Evolutionary conservation across 37 sponge, comb jelly and placozoan genomes (phyloP).

Genomic region (Hormiphora californensis): DNA sequence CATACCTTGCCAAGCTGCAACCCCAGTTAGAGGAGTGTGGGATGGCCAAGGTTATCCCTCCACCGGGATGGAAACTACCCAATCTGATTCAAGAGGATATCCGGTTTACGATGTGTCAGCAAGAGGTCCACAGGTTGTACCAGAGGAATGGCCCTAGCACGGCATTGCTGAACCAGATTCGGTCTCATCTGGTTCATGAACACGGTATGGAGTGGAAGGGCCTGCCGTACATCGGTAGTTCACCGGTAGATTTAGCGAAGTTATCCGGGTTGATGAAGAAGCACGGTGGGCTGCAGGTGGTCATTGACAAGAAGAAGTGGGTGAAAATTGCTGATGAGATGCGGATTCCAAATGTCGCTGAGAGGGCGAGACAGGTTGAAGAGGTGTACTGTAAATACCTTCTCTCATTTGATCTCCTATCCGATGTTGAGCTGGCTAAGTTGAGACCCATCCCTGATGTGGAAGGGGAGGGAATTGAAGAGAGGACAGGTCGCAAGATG

Average conservation of each 20-base stretch:
- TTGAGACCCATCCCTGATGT: background rate
- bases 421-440: background rate
- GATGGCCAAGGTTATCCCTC: slow-evolving; percentile 4
- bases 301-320: slow-evolving; percentile 32
- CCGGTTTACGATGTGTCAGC: background rate
- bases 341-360: background rate
- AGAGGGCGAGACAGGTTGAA: background rate
- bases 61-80: slow-evolving; percentile 4
- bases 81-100: background rate
- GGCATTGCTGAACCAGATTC: background rate
- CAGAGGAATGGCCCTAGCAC: slow-evolving; percentile 15
- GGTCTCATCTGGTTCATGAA: background rate
- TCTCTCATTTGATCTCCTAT: background rate
- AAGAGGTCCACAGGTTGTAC: slow-evolving; percentile 15
- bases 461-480: background rate
- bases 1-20: background rate
- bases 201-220: slow-evolving; percentile 32
- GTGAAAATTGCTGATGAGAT: background rate
- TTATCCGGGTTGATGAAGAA: slow-evolving; percentile 43
- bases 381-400: slow-evolving; percentile 40
- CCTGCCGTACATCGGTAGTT: background rate
- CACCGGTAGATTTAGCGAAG: background rate
- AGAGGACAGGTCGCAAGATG: background rate
- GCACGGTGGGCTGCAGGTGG: slow-evolving; percentile 7
- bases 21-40: background rate